Base-by-base conservation (phyloP, 2,797 vertebrate species). In the Distichodus sexfasciatus region DNA sequence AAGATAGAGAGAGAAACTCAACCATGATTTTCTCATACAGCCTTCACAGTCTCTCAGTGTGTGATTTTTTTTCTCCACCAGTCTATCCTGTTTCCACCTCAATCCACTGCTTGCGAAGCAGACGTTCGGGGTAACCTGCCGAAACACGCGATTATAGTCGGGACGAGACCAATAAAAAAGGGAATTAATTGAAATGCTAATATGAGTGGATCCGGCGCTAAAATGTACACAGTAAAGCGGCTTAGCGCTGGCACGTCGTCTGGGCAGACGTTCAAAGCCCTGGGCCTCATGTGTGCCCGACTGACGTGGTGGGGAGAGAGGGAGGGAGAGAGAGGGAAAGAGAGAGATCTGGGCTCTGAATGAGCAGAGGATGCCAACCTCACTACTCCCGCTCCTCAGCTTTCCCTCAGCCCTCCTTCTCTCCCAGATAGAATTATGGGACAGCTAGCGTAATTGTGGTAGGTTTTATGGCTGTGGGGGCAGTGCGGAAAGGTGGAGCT, bases 291-390 rank as follows among this genome's bases (percentile, higher is more conserved):
- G 7, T 15, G 50, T 15, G 2, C 50, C n/a, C n/a, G n/a, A n/a
- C n/a, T n/a, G n/a, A 53, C 50, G 29, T 53, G 50, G 33, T 53
- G 29, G 33, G 50, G 28, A 31, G 50, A 41, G 53, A 31, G 35
- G 24, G 59, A 69, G 53, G 29, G 33, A 28, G 28, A 31, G 50
- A 41, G 53, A 31, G 35, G 24, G 59, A 69, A 46, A n/a, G n/a
- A n/a, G n/a, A n/a, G n/a, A n/a, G n/a, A n/a, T n/a, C n/a, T n/a
- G n/a, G n/a, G 46, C 3, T 59, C 44, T 67, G 53, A 47, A 60
- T 63, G 64, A 76, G 59, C 38, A 28, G 61, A 59, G 36, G 62
- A n/a, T 66, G 67, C 58, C 61, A 55, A 51, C 6, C 10, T 67
- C 28, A 17, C 28, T 53, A 7, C 28, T 31, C 33, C 35, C 24